A percentile compares a stretch with the other conserved stretches of the same genome.
phyloP scores from a whole-genome alignment of 2,888 invertebrate species.

The Philereme vetulata region DNA sequence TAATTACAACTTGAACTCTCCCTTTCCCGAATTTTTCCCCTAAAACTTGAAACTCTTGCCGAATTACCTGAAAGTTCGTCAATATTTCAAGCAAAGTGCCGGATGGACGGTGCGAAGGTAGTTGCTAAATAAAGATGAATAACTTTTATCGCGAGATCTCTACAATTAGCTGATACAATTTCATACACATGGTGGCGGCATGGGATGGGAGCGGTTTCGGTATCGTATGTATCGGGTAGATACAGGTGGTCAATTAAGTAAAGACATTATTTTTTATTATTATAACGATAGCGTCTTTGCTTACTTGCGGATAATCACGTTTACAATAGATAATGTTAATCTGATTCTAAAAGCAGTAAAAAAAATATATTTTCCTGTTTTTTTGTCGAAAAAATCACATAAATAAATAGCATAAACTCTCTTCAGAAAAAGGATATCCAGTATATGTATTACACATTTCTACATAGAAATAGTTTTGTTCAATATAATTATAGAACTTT shows the following conservation, averaged over 20 bases:
- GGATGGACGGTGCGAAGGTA: background rate
- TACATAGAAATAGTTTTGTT: too few relatives aligned
- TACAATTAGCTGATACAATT: constrained; percentile 59
- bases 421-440: too few relatives aligned
- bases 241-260: constrained; percentile 11
- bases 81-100: constrained; percentile 32
- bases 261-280: background rate
- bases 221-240: constrained; percentile 1
- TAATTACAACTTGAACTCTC: constrained; percentile 31
- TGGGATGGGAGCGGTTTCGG: constrained; percentile 2
- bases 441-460: too few relatives aligned
- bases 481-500: too few relatives aligned
- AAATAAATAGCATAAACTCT: too few relatives aligned
- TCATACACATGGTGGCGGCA: constrained; percentile 34
- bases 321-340: too few relatives aligned
- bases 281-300: too few relatives aligned
- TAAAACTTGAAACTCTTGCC: constrained; percentile 26
- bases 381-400: too few relatives aligned
- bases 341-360: too few relatives aligned
- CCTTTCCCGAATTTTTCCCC: constrained; percentile 27
- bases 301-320: too few relatives aligned
- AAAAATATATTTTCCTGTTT: too few relatives aligned
- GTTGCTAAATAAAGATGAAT: constrained; percentile 53
- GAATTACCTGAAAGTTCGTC: constrained; percentile 39
- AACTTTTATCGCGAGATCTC: constrained; percentile 51